Evolutionary conservation across 2,113 vertebrate species (phyloP), one percentile per base, ranked within the genome.

Genomic region (Maccullochella peelii): DNA sequence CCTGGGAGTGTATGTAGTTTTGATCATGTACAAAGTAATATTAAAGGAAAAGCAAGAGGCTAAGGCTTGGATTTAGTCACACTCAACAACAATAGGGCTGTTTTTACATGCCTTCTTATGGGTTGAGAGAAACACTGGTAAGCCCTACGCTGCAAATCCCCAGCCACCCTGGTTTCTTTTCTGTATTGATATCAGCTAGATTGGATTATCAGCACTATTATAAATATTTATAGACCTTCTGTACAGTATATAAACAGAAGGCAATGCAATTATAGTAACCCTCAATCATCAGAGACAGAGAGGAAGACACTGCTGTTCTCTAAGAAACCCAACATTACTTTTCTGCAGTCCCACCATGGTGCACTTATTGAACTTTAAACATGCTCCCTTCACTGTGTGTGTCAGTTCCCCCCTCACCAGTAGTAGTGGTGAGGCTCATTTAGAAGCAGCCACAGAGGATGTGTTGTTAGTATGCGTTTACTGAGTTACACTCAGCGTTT

Each of bases 391-490:
- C 72, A 3, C 78, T 40, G 18, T 23, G 47, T 68, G 50, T 59
- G 27, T 52, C 68, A 63, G 65, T 12, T 27, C 54, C 65, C 42
- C 40, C 49, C n/a, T 12, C 42, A 23, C 57, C 66, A 72, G 80
- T 67, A 57, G 86, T 62, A 68, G 71, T 10, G 62, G 36, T 16
- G 63, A 50, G 83, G 72, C 79, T 83, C 84, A 71, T 93, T 91
- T 91, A 70, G 69, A 72, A 77, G 87, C 80, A 58, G 80, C 68
- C 81, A n/a, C 85, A 55, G 84, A 93, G 86, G 83, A 91, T 91
- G 70, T 88, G 90, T 83, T 89, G 87, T 92, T 93, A 91, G 87
- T 83, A 86, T 83, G 83, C 79, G 63, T 90, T 88, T 91, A 90
- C 87, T 70, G 89, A 89, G 89, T 90, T 89, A 77, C 86, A 85